A percentile compares a stretch with the other conserved stretches of the same genome.
phyloP scores from a whole-genome alignment of 2,888 invertebrate genomes.

The Pardosa pseudoannulata region DNA sequence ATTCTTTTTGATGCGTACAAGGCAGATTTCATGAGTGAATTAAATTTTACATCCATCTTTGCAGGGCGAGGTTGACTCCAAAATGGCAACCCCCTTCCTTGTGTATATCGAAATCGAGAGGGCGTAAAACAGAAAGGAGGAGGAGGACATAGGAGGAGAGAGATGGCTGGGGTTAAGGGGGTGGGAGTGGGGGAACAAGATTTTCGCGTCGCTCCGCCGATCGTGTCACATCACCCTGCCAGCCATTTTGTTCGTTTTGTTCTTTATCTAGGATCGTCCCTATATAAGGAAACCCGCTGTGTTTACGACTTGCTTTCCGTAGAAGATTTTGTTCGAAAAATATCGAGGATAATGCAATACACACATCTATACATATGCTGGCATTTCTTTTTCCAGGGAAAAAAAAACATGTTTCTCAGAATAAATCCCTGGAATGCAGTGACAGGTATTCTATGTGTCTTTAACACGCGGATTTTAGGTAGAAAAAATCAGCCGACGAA shows the following conservation, averaged over 20 bases:
- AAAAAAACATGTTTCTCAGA: no score
- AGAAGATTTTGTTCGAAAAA: not conserved
- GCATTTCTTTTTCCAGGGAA: no score
- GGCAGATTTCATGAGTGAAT: not conserved
- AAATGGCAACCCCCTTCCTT: conserved; percentile 27
- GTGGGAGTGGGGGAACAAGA: conserved; percentile 37
- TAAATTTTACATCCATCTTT: conserved; percentile 12
- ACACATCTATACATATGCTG: no score
- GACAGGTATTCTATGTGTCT: no score
- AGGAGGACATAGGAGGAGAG: not conserved
- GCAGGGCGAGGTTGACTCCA: conserved; percentile 14
- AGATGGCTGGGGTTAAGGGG: not conserved
- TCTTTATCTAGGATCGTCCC: conserved; percentile 19
- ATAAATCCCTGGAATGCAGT: no score
- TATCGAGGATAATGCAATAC: not conserved
- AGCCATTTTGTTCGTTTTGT: conserved; percentile 24
- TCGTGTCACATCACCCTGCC: conserved; percentile 53
- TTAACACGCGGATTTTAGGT: no score
- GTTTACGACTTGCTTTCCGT: conserved; percentile 15
- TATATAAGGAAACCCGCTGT: not conserved
- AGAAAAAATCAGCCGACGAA: no score
- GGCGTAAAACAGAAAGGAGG: conserved; percentile 55
- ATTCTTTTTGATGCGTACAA: not conserved
- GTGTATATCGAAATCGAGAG: conserved; percentile 34
- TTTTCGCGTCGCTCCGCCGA: conserved; percentile 52